These are phyloP conservation scores for Aleiodes leptofemur DNA, from an alignment of 2,888 invertebrate species.

Conservation along the genomic window DNA sequence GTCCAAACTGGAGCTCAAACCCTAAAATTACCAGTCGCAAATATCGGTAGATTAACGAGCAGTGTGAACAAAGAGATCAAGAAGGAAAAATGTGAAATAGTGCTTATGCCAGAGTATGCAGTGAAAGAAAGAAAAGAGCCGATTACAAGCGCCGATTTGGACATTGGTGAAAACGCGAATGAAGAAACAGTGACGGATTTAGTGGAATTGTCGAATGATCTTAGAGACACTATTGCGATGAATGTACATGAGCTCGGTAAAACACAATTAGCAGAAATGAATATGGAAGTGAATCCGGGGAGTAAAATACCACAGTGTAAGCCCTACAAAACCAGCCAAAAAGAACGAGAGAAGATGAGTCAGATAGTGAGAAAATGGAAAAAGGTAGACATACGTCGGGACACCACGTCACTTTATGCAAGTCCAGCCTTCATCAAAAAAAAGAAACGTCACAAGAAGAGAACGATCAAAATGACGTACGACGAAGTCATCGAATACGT, in stretches of 20 bases:
- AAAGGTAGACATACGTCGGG: constrained; percentile 28
- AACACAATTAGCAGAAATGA: constrained; percentile 37
- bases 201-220: constrained; percentile 30
- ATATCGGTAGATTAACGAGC: no score
- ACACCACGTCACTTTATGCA: constrained; percentile 5
- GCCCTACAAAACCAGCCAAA: constrained; percentile 33
- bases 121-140: no score
- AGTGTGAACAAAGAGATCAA: constrained; percentile 1
- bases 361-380: constrained; percentile 35
- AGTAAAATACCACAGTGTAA: constrained; percentile 24
- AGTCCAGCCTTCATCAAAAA: constrained; percentile 31
- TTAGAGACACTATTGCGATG: constrained; percentile 29
- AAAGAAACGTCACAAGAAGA: constrained; percentile 21
- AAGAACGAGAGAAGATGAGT: constrained; percentile 37
- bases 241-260: constrained; percentile 33
- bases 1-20: background rate
- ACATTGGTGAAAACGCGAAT: no score
- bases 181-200: no score
- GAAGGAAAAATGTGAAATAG: background rate
- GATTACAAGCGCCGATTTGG: no score
- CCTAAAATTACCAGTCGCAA: no score
- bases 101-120: background rate
- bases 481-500: no score
- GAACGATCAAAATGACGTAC: no score
- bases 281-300: constrained; percentile 32